Conservation (phyloP, 2,113 vertebrate species). For the Channa maculata region DNA sequence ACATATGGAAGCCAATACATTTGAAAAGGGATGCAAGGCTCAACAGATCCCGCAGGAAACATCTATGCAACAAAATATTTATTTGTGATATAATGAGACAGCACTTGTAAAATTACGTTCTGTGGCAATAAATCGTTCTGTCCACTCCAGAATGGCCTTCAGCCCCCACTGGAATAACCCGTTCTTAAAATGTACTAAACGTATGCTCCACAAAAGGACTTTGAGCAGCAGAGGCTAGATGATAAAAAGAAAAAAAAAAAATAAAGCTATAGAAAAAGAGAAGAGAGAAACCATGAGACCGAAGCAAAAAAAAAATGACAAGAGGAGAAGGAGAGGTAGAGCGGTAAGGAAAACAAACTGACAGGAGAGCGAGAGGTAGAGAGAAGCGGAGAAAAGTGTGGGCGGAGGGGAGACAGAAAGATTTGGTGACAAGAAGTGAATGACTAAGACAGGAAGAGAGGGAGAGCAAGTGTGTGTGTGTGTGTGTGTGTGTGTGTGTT, state of each 20-base stretch:
- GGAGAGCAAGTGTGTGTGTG: slow-evolving; percentile 10
- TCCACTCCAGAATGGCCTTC: slow-evolving; percentile 30
- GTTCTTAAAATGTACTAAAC: slow-evolving; percentile 39
- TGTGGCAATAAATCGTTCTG: slow-evolving; percentile 21
- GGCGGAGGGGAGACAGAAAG: slow-evolving; percentile 56
- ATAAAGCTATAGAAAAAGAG: neutral
- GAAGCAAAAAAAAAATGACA: slow-evolving; percentile 7
- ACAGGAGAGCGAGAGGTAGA: slow-evolving; percentile 39
- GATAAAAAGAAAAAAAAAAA: neutral
- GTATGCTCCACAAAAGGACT: neutral
- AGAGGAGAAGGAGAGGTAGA: slow-evolving; percentile 5
- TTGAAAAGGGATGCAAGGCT: slow-evolving; percentile 23
- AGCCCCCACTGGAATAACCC: slow-evolving; percentile 3
- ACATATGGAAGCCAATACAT: slow-evolving; percentile 40
- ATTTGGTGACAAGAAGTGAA: slow-evolving; percentile 68
- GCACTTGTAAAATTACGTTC: slow-evolving; percentile 15
- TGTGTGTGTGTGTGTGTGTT: slow-evolving; percentile 18
- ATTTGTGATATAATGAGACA: slow-evolving; percentile 35
- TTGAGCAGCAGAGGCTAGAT: slow-evolving; percentile 7
- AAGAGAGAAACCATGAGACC: slow-evolving; percentile 1
- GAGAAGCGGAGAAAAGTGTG: slow-evolving; percentile 27
- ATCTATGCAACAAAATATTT: slow-evolving; percentile 1
- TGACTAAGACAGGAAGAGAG: slow-evolving; percentile 55
- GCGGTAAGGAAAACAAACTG: slow-evolving; percentile 48
- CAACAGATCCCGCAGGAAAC: slow-evolving; percentile 3